Evolutionary conservation across 2,113 vertebrate species (phyloP).

Genomic region (Montifringilla adamsi): DNA sequence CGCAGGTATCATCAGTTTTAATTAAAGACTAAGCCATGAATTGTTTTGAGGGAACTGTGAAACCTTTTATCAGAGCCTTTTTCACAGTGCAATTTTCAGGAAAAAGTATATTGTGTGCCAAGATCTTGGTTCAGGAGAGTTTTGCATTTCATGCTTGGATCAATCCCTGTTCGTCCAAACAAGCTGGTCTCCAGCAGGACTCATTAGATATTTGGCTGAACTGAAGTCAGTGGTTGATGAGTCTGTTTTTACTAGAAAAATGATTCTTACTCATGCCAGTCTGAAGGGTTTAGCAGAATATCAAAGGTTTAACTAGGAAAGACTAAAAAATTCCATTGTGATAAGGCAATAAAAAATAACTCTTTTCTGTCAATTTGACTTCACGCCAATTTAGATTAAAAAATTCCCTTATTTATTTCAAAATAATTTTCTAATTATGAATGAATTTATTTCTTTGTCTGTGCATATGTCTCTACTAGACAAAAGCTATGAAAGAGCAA

Average conservation of each 20-base stretch:
- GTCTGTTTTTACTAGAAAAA: not conserved
- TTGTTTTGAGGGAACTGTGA: not conserved
- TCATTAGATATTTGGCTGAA: not conserved
- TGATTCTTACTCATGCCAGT: not conserved
- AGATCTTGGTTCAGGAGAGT: not conserved
- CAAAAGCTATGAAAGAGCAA: not conserved
- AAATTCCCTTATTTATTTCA: not conserved
- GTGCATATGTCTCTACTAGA: not conserved
- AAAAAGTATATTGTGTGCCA: not conserved
- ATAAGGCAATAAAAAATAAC: not conserved
- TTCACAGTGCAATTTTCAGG: not conserved
- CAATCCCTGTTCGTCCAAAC: not conserved
- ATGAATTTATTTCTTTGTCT: not conserved
- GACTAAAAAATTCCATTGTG: not conserved
- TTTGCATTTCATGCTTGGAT: not conserved
- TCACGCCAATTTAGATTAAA: not conserved
- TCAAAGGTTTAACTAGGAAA: not conserved
- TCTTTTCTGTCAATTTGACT: not conserved
- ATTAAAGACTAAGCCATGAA: not conserved
- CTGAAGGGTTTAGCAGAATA: not conserved
- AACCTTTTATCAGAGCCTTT: not conserved
- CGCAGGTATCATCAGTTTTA: not conserved
- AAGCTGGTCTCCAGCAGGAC: not conserved
- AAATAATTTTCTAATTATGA: not conserved
- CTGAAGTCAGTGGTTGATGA: not conserved